These are phyloP conservation scores for Tachysurus fulvidraco DNA, from an alignment of 2,113 vertebrate genomes.

Conservation along the genomic window DNA sequence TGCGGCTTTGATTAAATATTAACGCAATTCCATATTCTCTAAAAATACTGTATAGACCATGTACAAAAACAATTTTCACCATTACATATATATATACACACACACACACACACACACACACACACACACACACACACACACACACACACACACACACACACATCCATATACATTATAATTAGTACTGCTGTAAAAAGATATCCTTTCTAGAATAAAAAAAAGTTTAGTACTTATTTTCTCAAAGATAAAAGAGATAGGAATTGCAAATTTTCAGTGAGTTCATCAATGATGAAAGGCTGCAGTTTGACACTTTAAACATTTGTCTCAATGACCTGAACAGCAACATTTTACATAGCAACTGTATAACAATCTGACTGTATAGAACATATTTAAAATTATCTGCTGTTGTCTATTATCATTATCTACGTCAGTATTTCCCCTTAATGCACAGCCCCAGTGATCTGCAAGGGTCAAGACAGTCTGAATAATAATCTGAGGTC, in stretches of 20 bases:
- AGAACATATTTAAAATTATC: background rate
- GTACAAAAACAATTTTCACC: slow-evolving; percentile 18
- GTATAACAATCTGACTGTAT: background rate
- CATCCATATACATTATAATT: background rate
- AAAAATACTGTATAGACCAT: slow-evolving; percentile 45
- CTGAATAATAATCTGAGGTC: background rate
- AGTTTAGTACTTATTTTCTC: background rate
- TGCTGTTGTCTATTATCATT: background rate
- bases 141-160: background rate
- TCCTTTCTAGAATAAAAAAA: background rate
- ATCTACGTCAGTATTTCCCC: background rate
- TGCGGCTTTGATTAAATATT: slow-evolving; percentile 54
- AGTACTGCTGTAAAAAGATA: background rate
- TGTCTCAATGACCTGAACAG: background rate
- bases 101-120: background rate
- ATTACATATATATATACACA: background rate
- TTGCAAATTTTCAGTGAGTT: background rate
- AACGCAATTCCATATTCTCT: slow-evolving; percentile 43
- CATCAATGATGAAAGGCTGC: background rate
- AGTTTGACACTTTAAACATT: background rate
- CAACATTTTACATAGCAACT: background rate
- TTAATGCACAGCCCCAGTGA: background rate
- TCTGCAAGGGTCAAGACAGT: background rate
- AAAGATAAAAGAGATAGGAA: background rate
- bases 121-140: too few relatives aligned